Evolutionary conservation across 2,797 vertebrate genomes (phyloP).

Genomic region (Dryobates pubescens): DNA sequence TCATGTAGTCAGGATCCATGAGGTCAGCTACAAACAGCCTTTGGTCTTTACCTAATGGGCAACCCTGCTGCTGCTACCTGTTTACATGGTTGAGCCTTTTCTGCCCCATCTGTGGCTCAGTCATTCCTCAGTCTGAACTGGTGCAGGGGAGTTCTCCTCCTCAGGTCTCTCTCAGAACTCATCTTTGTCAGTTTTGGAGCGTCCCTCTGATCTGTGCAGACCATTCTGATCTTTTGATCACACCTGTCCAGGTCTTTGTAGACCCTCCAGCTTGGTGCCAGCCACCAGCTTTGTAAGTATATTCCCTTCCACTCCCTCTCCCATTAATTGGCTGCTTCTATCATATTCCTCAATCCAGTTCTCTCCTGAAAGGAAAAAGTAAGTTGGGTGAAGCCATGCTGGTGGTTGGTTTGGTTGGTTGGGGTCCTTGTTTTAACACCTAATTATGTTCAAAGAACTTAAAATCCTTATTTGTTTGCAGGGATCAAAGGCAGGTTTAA

Average conservation of each 20-base stretch:
- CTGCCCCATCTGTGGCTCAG: not conserved
- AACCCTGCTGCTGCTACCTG: not conserved
- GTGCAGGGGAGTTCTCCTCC: not conserved
- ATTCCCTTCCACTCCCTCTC: not conserved
- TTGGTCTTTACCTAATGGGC: not conserved
- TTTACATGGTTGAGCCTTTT: not conserved
- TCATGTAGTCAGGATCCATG: not conserved
- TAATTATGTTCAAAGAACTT: not conserved
- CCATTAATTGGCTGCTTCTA: not conserved
- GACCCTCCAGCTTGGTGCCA: not conserved
- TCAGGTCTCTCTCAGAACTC: not conserved
- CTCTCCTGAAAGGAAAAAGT: not conserved
- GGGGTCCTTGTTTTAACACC: not conserved
- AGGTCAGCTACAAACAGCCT: slow-evolving; percentile 9
- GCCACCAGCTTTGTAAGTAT: not conserved
- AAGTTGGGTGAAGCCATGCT: not conserved
- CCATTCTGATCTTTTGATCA: not conserved
- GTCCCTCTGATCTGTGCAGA: not conserved
- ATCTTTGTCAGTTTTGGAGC: not conserved
- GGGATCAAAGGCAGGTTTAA: not conserved
- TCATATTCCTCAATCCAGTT: not conserved
- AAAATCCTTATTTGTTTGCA: not conserved
- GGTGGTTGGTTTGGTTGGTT: no score
- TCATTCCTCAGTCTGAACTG: not conserved
- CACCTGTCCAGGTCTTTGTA: not conserved